Evolutionary conservation across 1,140 invertebrate genomes (phyloP), one percentile per base, ranked within the genome.

Genomic region (Euura saliciscinereae): DNA sequence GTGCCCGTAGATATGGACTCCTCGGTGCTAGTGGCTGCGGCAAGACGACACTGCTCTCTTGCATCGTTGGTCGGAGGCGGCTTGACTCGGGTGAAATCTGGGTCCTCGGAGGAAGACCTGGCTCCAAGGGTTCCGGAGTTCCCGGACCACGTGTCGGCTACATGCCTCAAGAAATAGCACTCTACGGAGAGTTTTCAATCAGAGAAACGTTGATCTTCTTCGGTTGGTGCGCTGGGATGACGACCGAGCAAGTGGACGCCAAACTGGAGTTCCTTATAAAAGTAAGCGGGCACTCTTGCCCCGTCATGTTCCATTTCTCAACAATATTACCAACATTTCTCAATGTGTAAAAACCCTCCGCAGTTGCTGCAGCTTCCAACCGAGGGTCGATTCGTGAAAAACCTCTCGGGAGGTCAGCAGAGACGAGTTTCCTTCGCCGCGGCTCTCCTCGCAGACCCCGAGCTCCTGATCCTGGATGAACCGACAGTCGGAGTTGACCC

Each of bases 401-500:
- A 93, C 83, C 87, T 98, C 2, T 97, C 95, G 78, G 97, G 97
- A 64, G 97, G 97, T 10, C 96, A 98, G 84, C 94, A 97, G 80
- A 88, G 97, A 71, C 88, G 97, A 75, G 94, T 97, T 8, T 97
- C 96, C 6, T 91, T 99, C 69, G 95, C 96, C 0, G 93, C 95
- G 0, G 95, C 96, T 0, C 87, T 98, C 11, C 86, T 98, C 42
- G 94, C 97, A 64, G 93, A 97, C 74, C 96, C 97, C 0, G 95
- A 97, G 86, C 88, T 98, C 0, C 86, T 99, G 42, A 97, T 99
- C 79, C 87, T 98, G 66, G 97, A 99, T 80, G 97, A 98, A 82
- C 97, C 97, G 0, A 98, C 97, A 2, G 97, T 98, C 6, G 97
- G 98, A 51, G 96, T 99, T 0, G 97, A 99, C 87, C 98, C 97